Evolutionary conservation across 2,797 vertebrate genomes (phyloP).

Genomic region (Dipus sagitta): DNA sequence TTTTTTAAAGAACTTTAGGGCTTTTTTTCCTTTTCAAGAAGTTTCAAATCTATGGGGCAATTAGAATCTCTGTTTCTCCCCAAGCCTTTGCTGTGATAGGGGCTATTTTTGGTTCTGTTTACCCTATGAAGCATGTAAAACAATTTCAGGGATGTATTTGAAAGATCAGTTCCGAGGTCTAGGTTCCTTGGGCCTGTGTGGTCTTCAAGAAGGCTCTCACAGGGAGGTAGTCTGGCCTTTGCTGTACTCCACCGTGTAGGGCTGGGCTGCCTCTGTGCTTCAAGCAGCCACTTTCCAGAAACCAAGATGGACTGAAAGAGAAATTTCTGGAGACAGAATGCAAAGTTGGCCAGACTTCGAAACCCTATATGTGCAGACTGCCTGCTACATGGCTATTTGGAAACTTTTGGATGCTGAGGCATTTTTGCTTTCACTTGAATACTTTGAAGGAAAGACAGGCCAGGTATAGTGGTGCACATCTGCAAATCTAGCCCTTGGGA

Average conservation of each 20-base stretch:
- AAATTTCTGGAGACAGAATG: background rate
- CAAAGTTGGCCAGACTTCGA: background rate
- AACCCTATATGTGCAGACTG: background rate
- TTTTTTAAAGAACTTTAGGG: background rate
- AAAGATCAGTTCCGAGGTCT: background rate
- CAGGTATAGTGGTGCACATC: no score
- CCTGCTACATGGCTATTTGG: background rate
- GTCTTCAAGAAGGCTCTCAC: background rate
- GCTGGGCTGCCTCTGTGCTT: background rate
- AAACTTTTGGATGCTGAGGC: background rate
- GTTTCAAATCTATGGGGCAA: background rate
- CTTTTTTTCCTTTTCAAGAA: background rate
- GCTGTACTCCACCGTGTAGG: background rate
- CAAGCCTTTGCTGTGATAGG: background rate
- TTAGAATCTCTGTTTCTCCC: background rate
- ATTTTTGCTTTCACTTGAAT: background rate
- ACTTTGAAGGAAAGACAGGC: background rate
- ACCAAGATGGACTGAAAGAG: background rate
- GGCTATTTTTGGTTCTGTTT: background rate
- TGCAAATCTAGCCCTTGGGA: no score
- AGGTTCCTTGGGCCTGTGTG: background rate
- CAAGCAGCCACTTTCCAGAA: background rate
- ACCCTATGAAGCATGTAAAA: background rate
- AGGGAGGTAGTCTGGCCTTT: background rate
- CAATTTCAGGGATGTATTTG: background rate